Conservation (phyloP, 2,888 invertebrate species). For the Metopia argyrocephala region DNA sequence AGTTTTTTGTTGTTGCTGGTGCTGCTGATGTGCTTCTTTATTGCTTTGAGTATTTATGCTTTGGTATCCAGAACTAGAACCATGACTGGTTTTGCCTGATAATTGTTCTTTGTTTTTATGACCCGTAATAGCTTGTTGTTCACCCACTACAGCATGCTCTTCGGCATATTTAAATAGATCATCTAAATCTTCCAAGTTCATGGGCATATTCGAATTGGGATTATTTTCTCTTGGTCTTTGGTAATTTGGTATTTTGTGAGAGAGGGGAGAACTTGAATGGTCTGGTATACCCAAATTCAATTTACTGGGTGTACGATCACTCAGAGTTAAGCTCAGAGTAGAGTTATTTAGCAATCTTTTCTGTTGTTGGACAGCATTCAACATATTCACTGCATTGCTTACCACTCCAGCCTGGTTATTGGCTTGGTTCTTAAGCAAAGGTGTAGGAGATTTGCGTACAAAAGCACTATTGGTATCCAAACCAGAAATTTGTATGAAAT, state of each 20-base stretch:
- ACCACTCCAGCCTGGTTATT: slow-evolving; percentile 67
- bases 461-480: slow-evolving; percentile 82
- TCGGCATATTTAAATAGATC: slow-evolving; percentile 87
- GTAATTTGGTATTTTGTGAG: slow-evolving; percentile 56
- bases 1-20: slow-evolving; percentile 48
- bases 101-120: slow-evolving; percentile 73
- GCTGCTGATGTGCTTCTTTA: slow-evolving; percentile 76
- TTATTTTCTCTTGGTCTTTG: slow-evolving; percentile 76
- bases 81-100: slow-evolving; percentile 87
- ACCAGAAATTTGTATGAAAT: slow-evolving; percentile 82
- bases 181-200: slow-evolving; percentile 85
- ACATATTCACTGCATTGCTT: slow-evolving; percentile 50
- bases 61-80: slow-evolving; percentile 90
- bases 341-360: slow-evolving; percentile 72
- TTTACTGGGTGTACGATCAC: slow-evolving; percentile 76
- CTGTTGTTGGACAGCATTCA: slow-evolving; percentile 59
- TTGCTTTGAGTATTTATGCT: slow-evolving; percentile 85
- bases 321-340: slow-evolving; percentile 77
- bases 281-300: slow-evolving; percentile 76
- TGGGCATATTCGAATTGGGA: slow-evolving; percentile 80
- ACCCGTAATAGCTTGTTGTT: slow-evolving; percentile 58
- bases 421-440: slow-evolving; percentile 75
- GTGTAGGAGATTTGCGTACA: slow-evolving; percentile 79
- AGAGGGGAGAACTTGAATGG: slow-evolving; percentile 68
- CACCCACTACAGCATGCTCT: slow-evolving; percentile 80